Base-by-base conservation (phyloP, 1,140 invertebrate genomes). In the Trachelipus rathkii region DNA sequence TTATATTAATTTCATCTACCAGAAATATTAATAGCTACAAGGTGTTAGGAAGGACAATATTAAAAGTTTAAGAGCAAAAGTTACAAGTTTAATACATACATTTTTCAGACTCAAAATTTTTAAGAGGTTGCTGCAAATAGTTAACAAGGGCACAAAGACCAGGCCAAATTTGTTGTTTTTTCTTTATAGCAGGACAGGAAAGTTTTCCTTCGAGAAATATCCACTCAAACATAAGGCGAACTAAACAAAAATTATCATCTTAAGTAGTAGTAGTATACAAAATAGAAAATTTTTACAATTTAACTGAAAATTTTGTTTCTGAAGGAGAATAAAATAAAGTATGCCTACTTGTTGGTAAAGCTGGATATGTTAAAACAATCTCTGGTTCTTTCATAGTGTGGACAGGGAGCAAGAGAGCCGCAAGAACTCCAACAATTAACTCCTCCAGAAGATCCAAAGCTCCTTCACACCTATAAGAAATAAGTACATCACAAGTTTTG, bases 201-300 rank as follows among this genome's bases (percentile, higher is more conserved):
- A 92, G 84, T 79, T 89, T 84, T 68, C 85, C 84, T 79, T 90
- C 87, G 53, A 88, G 85, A 75, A 85, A 84, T 73, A 92, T 85
- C 91, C 92, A 94, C 80, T 91, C 89, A 82, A 93, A 86, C 82
- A 91, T 87, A 73, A 93, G 86, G 87, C 92, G 92, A 76, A 93
- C 90, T 89, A 85, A 76, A 84, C 60, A 3, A 76, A 73, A 77
- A 10, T 9, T 50, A 50, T 10, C 9, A 50, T 10, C 46, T 50
- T 50, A 50, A 50, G 15, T 50, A 15, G 9, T 50, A 10, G 15
- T 50, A 50, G n/a, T n/a, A n/a, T n/a, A n/a, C n/a, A n/a, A n/a
- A n/a, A n/a, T n/a, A n/a, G n/a, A n/a, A n/a, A n/a, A 50, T 15
- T n/a, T n/a, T n/a, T n/a, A n/a, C n/a, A n/a, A n/a, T n/a, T n/a